A percentile compares a stretch with the other conserved stretches of the same genome.
Evolutionary conservation across 2,888 invertebrate genomes (phyloP).

Genomic region (Pardosa pseudoannulata): DNA sequence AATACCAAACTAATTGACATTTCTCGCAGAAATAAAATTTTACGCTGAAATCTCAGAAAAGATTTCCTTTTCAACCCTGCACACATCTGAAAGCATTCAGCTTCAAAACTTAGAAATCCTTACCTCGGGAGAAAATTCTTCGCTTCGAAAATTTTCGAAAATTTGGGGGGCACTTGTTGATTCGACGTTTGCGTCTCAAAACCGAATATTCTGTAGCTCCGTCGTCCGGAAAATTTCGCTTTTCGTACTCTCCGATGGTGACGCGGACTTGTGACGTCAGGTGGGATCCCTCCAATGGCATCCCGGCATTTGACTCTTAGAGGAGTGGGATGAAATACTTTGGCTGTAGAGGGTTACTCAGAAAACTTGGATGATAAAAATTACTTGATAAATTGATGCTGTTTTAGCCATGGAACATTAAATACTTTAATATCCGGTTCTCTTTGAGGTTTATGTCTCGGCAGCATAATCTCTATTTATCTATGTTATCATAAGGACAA

Average conservation of each 20-base stretch:
- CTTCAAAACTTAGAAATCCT: too few species aligned
- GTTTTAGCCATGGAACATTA: neutral
- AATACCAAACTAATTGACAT: too few species aligned
- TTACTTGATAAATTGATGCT: neutral
- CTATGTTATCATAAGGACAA: neutral
- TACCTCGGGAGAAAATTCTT: neutral
- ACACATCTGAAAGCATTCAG: too few species aligned
- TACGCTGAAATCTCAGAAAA: too few species aligned
- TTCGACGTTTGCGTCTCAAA: neutral
- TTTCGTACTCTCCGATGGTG: neutral
- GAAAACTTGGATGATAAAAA: constrained; percentile 1
- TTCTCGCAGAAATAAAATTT: too few species aligned
- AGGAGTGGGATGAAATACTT: neutral
- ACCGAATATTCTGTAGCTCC: neutral
- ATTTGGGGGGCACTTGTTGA: neutral
- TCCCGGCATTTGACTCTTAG: neutral
- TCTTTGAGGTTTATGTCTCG: neutral
- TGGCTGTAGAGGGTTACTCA: neutral
- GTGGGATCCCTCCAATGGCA: neutral
- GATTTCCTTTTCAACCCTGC: too few species aligned
- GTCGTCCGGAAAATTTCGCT: neutral
- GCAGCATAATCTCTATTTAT: neutral
- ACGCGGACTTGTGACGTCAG: neutral
- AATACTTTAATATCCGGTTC: neutral
- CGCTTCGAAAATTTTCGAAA: neutral